Evolutionary conservation across 2,888 invertebrate species (phyloP), one percentile per base, ranked within the genome.

Genomic region (Andrena fulva): DNA sequence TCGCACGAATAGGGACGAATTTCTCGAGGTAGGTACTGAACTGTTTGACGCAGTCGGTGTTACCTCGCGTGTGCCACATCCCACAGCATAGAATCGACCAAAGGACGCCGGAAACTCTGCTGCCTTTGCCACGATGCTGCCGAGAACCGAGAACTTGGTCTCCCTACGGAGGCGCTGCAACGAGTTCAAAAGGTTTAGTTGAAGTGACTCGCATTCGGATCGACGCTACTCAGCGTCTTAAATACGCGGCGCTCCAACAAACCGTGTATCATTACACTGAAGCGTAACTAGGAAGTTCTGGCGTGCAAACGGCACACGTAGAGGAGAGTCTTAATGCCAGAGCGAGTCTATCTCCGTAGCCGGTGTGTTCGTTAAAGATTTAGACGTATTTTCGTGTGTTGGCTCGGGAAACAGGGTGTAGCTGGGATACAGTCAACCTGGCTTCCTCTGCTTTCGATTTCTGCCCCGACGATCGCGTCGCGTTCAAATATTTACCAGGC

Each of bases 401-500:
- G 42, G 16, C 16, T 24, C 50, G 27, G 16, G 16, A 35, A 70
- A 80, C 75, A 20, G 42, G 64, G 54, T 20, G 68, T 27, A 10
- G 54, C 10, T 1, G 31, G 75, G 27, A 20, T 33, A 7, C 52
- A 29, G n/a, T 20, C 62, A 2, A 50, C 16, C 10, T 20, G 35
- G 79, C 42, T 56, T 69, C 69, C 20, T 42, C 52, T n/a, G 68
- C 54, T 73, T 82, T 76, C 85, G 76, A 85, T 56, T 76, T 73
- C 73, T 69, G 54, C 50, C 20, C 59, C 59, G 31, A 60, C 59
- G n/a, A 31, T 16, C 64, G n/a, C 68, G 35, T 63, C 29, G 24
- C 66, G 69, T 42, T 85, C 76, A 80, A 82, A 83, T 82, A 85
- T 85, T 85, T 83, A 83, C 64, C 70, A 33, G 59, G 35, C 42